Conservation (phyloP, 2,113 vertebrate species). For the Anthoscopus minutus region DNA sequence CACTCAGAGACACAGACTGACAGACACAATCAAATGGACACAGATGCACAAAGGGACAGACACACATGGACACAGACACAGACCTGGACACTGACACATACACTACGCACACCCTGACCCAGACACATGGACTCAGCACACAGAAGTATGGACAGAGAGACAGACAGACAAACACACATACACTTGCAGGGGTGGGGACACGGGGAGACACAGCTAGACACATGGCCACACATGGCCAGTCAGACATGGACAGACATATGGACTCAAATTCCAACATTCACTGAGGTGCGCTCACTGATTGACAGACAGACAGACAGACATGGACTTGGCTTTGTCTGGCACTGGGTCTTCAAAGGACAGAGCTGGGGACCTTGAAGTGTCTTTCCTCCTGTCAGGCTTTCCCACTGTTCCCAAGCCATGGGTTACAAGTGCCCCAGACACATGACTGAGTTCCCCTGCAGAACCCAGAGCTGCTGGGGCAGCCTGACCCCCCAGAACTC, state of each 20-base stretch:
- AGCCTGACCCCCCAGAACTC: not conserved
- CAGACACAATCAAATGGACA: not conserved
- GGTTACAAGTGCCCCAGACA: not conserved
- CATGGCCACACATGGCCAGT: not conserved
- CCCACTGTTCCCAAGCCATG: rapidly evolving
- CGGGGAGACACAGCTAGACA: not conserved
- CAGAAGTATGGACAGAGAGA: not conserved
- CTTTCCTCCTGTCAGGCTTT: not conserved
- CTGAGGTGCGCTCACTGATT: not conserved
- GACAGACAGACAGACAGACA: not conserved
- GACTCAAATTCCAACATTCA: not conserved
- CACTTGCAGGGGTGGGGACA: not conserved
- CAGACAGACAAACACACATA: not conserved
- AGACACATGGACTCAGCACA: not conserved
- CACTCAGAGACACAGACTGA: not conserved
- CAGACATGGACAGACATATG: too few relatives aligned
- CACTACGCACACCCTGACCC: not conserved
- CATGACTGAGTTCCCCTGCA: not conserved
- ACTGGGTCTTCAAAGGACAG: not conserved
- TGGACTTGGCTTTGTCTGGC: not conserved
- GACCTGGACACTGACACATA: not conserved
- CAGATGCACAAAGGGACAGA: not conserved
- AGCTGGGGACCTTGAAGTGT: not conserved
- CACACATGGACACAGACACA: not conserved
- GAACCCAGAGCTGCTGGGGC: not conserved